phyloP scores from a whole-genome alignment of 2,888 invertebrate species.

The Epiblema foenella region DNA sequence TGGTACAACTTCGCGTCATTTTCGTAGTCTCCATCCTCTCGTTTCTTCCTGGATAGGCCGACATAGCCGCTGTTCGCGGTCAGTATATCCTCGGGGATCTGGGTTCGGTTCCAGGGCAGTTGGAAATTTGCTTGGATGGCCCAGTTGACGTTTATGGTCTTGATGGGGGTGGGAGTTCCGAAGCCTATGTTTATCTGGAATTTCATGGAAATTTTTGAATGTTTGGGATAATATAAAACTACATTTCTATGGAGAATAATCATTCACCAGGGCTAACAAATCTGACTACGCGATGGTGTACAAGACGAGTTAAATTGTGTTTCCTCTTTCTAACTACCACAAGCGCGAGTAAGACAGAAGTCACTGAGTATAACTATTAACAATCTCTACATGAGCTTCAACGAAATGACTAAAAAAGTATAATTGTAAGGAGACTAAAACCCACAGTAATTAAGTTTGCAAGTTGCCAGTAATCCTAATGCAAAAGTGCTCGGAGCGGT shows the following conservation, averaged over 20 bases:
- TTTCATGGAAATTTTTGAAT: not conserved
- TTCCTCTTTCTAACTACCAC: too few relatives aligned
- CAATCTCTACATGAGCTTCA: too few relatives aligned
- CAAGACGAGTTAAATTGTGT: too few relatives aligned
- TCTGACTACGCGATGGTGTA: too few relatives aligned
- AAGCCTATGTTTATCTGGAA: constrained; percentile 77
- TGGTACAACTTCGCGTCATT: constrained; percentile 71
- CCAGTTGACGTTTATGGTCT: constrained; percentile 71
- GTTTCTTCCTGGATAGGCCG: constrained; percentile 63
- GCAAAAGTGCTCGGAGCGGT: constrained; percentile 14
- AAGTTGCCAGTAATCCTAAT: not conserved
- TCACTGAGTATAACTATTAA: too few relatives aligned
- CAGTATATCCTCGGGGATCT: constrained; percentile 74
- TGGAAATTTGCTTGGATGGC: constrained; percentile 80
- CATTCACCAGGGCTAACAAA: too few relatives aligned
- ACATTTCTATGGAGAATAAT: too few relatives aligned
- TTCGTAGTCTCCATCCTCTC: constrained; percentile 60
- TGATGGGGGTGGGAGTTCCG: constrained; percentile 68
- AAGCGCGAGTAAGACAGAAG: too few relatives aligned
- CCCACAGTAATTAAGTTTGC: not conserved
- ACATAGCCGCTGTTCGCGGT: constrained; percentile 67
- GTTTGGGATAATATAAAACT: not conserved
- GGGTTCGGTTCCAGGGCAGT: constrained; percentile 75
- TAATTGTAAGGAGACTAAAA: not conserved
- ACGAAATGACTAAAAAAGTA: too few relatives aligned